phyloP scores from a whole-genome alignment of 2,113 vertebrate genomes.

The Onychorhynchus coronatus region DNA sequence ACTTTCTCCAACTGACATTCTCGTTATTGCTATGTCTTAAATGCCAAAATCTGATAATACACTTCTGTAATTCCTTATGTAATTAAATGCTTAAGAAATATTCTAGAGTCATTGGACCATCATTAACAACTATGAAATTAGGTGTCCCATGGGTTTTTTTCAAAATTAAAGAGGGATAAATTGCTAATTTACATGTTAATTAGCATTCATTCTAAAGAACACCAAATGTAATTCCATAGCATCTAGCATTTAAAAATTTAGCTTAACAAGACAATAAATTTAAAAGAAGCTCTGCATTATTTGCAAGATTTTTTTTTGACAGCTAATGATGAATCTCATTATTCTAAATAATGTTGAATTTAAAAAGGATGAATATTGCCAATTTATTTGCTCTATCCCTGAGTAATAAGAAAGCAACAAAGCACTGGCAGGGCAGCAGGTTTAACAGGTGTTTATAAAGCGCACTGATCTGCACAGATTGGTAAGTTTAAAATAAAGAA shows the following conservation, averaged over 20 bases:
- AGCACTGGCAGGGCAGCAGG: neutral
- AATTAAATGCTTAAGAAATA: conserved; percentile 65
- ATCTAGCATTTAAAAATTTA: conserved; percentile 62
- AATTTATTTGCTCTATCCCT: conserved; percentile 51
- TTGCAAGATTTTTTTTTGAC: conserved; percentile 1
- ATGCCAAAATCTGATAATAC: conserved; percentile 46
- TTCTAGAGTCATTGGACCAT: conserved; percentile 20
- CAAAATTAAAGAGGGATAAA: conserved; percentile 62
- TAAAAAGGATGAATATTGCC: conserved; percentile 18
- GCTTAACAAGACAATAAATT: conserved; percentile 51
- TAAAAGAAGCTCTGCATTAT: conserved; percentile 33
- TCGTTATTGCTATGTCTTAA: conserved; percentile 25
- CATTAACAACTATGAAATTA: conserved; percentile 70
- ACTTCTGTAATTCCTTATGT: conserved; percentile 36
- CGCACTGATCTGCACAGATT: neutral
- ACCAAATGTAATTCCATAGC: conserved; percentile 51
- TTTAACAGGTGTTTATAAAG: conserved; percentile 25
- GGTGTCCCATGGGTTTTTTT: conserved; percentile 17
- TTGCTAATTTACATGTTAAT: conserved; percentile 72
- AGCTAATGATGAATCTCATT: conserved; percentile 45
- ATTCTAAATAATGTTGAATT: conserved; percentile 35
- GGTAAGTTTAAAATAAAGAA: conserved; percentile 46
- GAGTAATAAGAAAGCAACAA: conserved; percentile 5
- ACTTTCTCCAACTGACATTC: neutral
- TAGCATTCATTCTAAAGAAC: conserved; percentile 57